Evolutionary conservation across 2,797 vertebrate genomes (phyloP).

Genomic region (Trachops cirrhosus): DNA sequence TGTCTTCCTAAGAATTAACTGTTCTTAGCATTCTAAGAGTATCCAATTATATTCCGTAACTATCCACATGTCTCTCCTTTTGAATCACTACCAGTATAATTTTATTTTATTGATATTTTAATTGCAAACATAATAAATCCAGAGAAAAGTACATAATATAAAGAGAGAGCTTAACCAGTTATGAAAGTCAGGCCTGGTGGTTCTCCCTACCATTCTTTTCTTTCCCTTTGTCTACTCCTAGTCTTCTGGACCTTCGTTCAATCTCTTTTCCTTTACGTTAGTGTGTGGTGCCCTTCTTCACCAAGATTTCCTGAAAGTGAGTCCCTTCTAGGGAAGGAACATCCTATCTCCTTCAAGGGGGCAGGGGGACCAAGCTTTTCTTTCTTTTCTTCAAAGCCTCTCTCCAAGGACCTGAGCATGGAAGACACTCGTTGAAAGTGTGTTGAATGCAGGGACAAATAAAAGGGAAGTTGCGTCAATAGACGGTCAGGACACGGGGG

Average conservation of each 20-base stretch:
- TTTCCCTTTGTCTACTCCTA: neutral
- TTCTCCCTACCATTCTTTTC: neutral
- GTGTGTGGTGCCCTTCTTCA: neutral
- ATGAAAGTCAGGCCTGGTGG: neutral
- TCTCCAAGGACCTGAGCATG: neutral
- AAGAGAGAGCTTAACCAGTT: neutral
- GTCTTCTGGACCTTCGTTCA: neutral
- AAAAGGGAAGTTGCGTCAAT: neutral
- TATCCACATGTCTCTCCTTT: neutral
- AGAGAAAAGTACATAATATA: neutral
- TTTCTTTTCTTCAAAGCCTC: neutral
- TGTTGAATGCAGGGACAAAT: neutral
- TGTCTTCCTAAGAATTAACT: constrained; percentile 44
- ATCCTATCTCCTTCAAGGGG: neutral
- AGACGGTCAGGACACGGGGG: neutral
- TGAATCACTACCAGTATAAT: neutral
- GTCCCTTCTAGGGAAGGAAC: neutral
- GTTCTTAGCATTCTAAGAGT: neutral
- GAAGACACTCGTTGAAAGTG: neutral
- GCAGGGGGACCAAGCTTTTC: neutral
- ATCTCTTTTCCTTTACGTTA: neutral
- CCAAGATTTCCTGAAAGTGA: neutral
- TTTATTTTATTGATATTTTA: constrained; percentile 30
- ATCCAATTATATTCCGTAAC: constrained; percentile 2
- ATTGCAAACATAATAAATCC: neutral